phyloP scores from a whole-genome alignment of 2,113 vertebrate species.

The western clawed frog (Xenopus tropicalis) region DNA sequence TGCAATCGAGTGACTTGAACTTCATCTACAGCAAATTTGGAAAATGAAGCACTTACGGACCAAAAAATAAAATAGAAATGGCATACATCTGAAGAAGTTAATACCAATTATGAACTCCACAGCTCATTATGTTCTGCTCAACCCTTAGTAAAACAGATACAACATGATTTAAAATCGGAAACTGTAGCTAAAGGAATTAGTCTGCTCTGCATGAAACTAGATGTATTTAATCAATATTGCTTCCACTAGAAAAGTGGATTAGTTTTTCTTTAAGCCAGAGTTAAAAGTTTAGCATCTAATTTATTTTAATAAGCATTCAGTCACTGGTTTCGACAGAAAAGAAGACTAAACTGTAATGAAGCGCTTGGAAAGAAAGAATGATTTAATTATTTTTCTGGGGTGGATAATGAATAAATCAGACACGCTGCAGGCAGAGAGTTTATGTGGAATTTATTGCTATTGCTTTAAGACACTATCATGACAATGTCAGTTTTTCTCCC shows the following conservation, averaged over 20 bases:
- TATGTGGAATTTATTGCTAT: conserved; percentile 73
- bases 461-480: conserved; percentile 72
- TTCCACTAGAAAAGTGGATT: conserved; percentile 71
- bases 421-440: conserved; percentile 64
- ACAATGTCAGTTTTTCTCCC: conserved; percentile 71
- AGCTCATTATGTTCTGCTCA: conserved; percentile 60
- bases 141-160: conserved; percentile 58
- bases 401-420: conserved; percentile 81
- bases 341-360: conserved; percentile 67
- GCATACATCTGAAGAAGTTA: conserved; percentile 51
- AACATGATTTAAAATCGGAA: conserved; percentile 65
- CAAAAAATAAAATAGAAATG: conserved; percentile 1
- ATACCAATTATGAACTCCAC: conserved; percentile 60
- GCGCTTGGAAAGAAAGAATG: conserved; percentile 67
- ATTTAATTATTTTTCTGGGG: conserved; percentile 75
- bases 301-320: conserved; percentile 76
- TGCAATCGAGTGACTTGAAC: not conserved
- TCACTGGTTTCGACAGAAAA: conserved; percentile 61
- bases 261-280: conserved; percentile 71
- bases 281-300: conserved; percentile 78
- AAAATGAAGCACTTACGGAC: not conserved
- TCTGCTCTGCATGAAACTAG: conserved; percentile 64
- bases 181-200: conserved; percentile 74
- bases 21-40: conserved; percentile 5
- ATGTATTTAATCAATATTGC: conserved; percentile 73